Percentiles rank a stretch among this genome's conserved stretches.
phyloP scores from a whole-genome alignment of 1,140 invertebrate genomes.

The Philotrypesis tridentata region DNA sequence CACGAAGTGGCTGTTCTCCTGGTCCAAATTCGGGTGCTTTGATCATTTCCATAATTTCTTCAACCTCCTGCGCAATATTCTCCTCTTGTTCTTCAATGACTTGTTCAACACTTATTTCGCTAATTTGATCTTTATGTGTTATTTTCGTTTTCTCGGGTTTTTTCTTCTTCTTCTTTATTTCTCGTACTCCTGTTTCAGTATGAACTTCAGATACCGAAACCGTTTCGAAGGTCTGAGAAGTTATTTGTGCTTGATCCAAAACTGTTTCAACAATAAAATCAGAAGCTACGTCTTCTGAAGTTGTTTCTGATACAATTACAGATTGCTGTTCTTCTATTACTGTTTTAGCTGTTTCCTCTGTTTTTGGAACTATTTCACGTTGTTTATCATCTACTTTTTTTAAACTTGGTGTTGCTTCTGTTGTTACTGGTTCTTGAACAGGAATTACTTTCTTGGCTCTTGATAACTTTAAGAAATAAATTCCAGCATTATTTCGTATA shows the following conservation, averaged over 20 bases:
- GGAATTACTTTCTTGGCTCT: slow-evolving; percentile 73
- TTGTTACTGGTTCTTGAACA: slow-evolving; percentile 76
- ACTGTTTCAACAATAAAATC: slow-evolving; percentile 64
- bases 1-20: slow-evolving; percentile 83
- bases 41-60: slow-evolving; percentile 82
- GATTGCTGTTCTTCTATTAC: slow-evolving; percentile 74
- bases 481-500: not conserved
- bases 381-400: slow-evolving; percentile 78
- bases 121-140: slow-evolving; percentile 66
- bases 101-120: slow-evolving; percentile 72
- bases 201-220: slow-evolving; percentile 70
- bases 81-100: slow-evolving; percentile 76
- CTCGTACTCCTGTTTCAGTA: slow-evolving; percentile 69
- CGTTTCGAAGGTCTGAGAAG: slow-evolving; percentile 66
- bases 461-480: slow-evolving; percentile 58
- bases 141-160: slow-evolving; percentile 64
- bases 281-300: slow-evolving; percentile 72
- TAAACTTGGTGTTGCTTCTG: slow-evolving; percentile 77
- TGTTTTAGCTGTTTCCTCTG: slow-evolving; percentile 72
- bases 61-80: slow-evolving; percentile 81
- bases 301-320: slow-evolving; percentile 76
- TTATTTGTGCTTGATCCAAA: slow-evolving; percentile 61
- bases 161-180: slow-evolving; percentile 68
- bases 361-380: slow-evolving; percentile 64
- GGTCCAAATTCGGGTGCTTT: slow-evolving; percentile 86